A percentile compares a stretch with the other conserved stretches of the same genome.
Conservation (phyloP, 2,888 invertebrate species). For the Dryocosmus kuriphilus region DNA sequence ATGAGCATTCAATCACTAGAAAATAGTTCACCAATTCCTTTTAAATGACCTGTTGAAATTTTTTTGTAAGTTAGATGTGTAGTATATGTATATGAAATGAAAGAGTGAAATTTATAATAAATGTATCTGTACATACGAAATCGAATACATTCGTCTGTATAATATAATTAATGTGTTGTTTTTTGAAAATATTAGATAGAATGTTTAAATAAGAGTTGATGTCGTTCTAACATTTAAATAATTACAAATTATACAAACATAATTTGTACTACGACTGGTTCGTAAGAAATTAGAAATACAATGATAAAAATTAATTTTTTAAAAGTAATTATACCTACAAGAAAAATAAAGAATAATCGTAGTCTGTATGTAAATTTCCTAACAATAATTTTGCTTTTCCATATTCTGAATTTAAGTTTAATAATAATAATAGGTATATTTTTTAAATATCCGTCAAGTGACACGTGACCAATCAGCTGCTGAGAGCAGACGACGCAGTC, state of each 20-base stretch:
- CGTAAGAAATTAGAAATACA: no score
- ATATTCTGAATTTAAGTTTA: no score
- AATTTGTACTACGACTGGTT: no score
- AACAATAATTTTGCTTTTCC: no score
- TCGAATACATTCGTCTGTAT: background rate
- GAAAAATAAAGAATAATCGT: no score
- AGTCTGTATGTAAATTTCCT: no score
- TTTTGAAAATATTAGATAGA: background rate
- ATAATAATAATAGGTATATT: no score
- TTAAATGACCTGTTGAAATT: background rate
- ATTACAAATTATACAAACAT: no score
- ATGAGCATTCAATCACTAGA: background rate
- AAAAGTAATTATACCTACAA: no score
- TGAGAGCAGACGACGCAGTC: background rate
- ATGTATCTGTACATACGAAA: conserved; percentile 21
- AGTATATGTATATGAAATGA: conserved; percentile 26
- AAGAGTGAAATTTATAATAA: conserved; percentile 29
- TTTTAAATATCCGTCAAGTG: background rate
- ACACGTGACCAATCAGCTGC: background rate
- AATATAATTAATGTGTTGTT: background rate
- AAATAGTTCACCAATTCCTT: background rate
- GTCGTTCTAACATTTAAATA: no score
- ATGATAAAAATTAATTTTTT: no score
- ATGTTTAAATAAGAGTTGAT: no score
- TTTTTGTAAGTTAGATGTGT: conserved; percentile 18